Evolutionary conservation across 2,888 invertebrate species (phyloP), one percentile per base, ranked within the genome.

Genomic region (Melanostoma mellinum): DNA sequence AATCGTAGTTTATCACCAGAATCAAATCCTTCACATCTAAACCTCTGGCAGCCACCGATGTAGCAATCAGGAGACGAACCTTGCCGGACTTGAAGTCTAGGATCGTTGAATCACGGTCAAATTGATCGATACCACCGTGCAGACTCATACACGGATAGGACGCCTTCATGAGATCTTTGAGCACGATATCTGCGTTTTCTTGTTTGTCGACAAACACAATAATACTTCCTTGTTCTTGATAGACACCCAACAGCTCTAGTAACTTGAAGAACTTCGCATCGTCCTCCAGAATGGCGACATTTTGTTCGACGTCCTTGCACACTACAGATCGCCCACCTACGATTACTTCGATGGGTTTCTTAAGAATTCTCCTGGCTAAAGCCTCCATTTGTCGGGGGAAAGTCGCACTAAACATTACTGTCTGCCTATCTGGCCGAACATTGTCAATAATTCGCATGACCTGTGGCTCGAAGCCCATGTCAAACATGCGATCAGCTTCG

Each of bases 321-420:
- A 99, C 99, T 1, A 99, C 95, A 79, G 98, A 98, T 48, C 99
- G 93, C 0, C 99, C 99, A 10, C 99, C 98, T 3, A 99, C 99
- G 92, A 97, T 97, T 36, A 99, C 97, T 92, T 99, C 99, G 50
- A 99, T 96, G 0, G 99, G 99, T 90, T 97, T 97, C 86, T 95
- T 96, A 4, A 99, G 92, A 87, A 99, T 98, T 86, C 98, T 94
- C 30, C 99, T 93, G 0, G 99, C 99, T 8, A 99, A 92, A 0
- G 99, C 99, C 91, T 99, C 99, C 99, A 99, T 99, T 92, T 98
- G 98, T 0, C 99, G 93, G 0, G 99, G 99, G 91, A 99, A 99
- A 0, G 99, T 99, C 0, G 99, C 99, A 87, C 98, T 98, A 91
- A 99, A 99, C 95, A 99, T 96, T 9, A 99, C 99, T 0, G 99